Evolutionary conservation across 2,113 vertebrate species (phyloP).

Genomic region (Rhipidura dahli): DNA sequence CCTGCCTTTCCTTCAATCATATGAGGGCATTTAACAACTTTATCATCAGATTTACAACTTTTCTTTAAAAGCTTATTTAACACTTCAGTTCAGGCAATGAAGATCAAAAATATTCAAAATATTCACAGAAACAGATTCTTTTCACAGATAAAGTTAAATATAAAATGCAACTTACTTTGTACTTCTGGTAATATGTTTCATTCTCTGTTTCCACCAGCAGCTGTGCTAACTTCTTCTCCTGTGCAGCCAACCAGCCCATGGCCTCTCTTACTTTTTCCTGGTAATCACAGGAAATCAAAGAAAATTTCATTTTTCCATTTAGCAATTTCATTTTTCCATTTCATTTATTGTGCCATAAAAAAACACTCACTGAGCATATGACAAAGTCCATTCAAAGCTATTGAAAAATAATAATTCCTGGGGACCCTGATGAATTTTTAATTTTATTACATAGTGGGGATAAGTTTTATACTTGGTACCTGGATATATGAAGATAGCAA

Average conservation of each 20-base stretch:
- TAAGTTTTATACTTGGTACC: neutral
- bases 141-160: neutral
- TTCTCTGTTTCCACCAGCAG: constrained; percentile 79
- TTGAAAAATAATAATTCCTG: neutral
- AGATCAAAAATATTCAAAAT: neutral
- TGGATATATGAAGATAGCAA: neutral
- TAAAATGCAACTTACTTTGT: constrained; percentile 74
- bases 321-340: neutral
- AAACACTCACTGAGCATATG: neutral
- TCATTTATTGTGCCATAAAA: neutral
- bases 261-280: constrained; percentile 81
- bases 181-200: constrained; percentile 81
- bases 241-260: constrained; percentile 80
- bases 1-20: neutral
- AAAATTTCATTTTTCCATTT: constrained; percentile 22
- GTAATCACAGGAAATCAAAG: constrained; percentile 54
- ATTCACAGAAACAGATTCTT: neutral
- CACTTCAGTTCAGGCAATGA: neutral
- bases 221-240: constrained; percentile 82
- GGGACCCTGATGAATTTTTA: neutral
- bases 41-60: neutral
- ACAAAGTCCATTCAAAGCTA: neutral
- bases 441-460: neutral
- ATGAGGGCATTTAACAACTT: neutral
- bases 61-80: neutral